Conservation (phyloP, 30 jellyfish, hydroid and myxozoan genomes). For the Hydractinia echinata region DNA sequence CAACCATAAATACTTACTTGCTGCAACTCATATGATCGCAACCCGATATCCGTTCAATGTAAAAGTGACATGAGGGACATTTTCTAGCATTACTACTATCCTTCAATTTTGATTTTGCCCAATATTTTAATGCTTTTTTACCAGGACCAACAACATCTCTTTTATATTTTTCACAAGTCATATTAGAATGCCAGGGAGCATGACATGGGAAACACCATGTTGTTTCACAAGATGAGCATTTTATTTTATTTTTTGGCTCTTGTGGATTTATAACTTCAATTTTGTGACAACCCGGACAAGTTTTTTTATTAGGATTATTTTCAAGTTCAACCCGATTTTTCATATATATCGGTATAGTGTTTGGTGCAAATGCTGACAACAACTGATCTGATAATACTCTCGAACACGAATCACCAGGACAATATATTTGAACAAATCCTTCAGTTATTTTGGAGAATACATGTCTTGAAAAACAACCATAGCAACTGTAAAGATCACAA, state of each 20-base stretch:
- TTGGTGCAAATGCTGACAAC: background rate
- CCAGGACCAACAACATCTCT: slow-evolving; percentile 70
- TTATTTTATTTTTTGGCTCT: slow-evolving; percentile 38
- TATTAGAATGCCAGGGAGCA: slow-evolving; percentile 83
- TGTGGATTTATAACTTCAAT: slow-evolving; percentile 38
- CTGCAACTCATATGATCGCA: slow-evolving; percentile 86
- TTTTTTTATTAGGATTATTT: slow-evolving; percentile 56
- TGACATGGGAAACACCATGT: slow-evolving; percentile 75
- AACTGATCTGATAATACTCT: slow-evolving; percentile 6
- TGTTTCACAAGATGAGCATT: slow-evolving; percentile 46
- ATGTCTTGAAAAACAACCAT: background rate
- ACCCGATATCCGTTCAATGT: slow-evolving; percentile 71
- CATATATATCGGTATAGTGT: slow-evolving; percentile 10
- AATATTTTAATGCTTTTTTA: slow-evolving; percentile 55
- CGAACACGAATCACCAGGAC: slow-evolving; percentile 20
- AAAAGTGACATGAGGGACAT: slow-evolving; percentile 73
- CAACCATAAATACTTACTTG: slow-evolving; percentile 29
- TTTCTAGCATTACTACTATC: slow-evolving; percentile 59
- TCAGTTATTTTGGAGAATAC: background rate
- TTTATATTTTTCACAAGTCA: slow-evolving; percentile 57
- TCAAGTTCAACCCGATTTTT: slow-evolving; percentile 64
- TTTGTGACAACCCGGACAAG: slow-evolving; percentile 85
- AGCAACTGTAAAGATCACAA: background rate
- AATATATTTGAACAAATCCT: background rate
- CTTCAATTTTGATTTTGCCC: slow-evolving; percentile 77